Evolutionary conservation across 2,113 vertebrate species (phyloP).

Genomic region (Macroglossus sobrinus): DNA sequence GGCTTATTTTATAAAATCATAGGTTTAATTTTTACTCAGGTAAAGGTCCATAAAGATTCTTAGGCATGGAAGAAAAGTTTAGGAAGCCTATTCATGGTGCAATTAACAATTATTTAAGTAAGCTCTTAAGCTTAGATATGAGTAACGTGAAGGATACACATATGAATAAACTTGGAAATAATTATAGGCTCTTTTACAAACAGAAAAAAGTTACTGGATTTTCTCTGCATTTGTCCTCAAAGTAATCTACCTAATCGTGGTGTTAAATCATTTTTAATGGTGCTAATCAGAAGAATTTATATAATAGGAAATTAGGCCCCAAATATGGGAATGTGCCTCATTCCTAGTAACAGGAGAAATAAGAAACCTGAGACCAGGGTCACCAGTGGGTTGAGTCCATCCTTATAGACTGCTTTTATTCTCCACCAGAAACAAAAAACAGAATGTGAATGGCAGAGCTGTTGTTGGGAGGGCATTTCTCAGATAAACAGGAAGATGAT

Average conservation of each 20-base stretch:
- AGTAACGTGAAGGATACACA: neutral
- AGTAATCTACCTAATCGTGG: neutral
- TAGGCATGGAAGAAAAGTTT: conserved; percentile 29
- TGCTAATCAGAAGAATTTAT: conserved; percentile 54
- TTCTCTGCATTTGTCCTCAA: conserved; percentile 9
- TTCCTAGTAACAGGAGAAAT: neutral
- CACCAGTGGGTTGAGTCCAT: neutral
- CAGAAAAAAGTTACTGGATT: neutral
- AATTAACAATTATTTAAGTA: conserved; percentile 36
- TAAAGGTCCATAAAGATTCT: conserved; percentile 21
- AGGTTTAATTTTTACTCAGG: conserved; percentile 56
- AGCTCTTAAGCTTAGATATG: neutral
- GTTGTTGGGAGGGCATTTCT: neutral
- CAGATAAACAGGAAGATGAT: neutral
- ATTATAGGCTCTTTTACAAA: neutral
- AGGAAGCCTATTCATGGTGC: conserved; percentile 41
- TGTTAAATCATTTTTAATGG: conserved; percentile 54
- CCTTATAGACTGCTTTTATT: neutral
- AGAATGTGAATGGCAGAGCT: neutral
- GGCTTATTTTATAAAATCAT: conserved; percentile 46
- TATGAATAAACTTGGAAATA: conserved; percentile 24
- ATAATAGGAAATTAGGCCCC: neutral
- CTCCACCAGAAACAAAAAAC: neutral
- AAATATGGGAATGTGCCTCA: neutral
- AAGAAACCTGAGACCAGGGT: neutral